Evolutionary conservation across 1,140 invertebrate genomes (phyloP).

Genomic region (Paralvinella palmiformis): DNA sequence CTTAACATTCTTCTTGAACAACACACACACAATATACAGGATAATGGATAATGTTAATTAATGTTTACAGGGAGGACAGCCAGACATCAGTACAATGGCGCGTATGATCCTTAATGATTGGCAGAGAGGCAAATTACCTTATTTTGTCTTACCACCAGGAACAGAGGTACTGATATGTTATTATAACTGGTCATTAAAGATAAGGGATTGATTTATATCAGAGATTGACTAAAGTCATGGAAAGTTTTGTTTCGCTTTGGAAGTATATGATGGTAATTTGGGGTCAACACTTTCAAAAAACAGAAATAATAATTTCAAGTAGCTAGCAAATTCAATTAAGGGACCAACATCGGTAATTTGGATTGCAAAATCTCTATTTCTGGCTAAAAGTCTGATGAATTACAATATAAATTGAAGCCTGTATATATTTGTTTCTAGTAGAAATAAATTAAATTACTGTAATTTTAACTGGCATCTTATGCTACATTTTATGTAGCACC

Average conservation of each 20-base stretch:
- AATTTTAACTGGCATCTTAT: no score
- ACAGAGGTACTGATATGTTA: conserved; percentile 22
- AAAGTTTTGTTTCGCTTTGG: background rate
- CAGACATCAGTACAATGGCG: conserved; percentile 79
- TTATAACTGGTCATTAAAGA: background rate
- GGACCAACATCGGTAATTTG: background rate
- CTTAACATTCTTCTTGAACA: no score
- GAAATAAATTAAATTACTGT: no score
- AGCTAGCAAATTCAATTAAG: background rate
- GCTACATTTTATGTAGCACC: no score
- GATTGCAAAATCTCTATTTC: no score
- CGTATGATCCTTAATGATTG: conserved; percentile 98
- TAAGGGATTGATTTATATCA: background rate
- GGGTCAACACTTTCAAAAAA: background rate
- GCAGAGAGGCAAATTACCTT: conserved; percentile 95
- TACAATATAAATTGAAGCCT: no score
- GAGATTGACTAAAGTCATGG: background rate
- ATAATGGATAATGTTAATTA: no score
- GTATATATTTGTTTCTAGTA: no score
- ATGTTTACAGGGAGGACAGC: conserved; percentile 71
- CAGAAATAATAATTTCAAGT: background rate
- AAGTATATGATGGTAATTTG: background rate
- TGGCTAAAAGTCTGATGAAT: no score
- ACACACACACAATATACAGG: no score
- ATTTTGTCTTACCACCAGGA: conserved; percentile 75